phyloP scores from a whole-genome alignment of 2,113 vertebrate species.

The Nothocercus julius region DNA sequence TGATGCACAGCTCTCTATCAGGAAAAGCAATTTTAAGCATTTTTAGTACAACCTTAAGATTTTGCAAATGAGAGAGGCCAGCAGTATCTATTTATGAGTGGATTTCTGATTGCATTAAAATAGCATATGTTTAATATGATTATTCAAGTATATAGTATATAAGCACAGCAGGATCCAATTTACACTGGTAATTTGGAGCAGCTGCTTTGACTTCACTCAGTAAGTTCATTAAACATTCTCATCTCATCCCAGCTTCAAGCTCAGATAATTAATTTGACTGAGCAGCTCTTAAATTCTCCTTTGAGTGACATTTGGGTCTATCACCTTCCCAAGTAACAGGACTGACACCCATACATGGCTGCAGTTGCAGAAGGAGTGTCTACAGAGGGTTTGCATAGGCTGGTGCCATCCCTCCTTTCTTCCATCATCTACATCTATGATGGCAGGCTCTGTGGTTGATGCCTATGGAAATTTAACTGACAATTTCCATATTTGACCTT shows the following conservation, averaged over 20 bases:
- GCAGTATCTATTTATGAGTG: neutral
- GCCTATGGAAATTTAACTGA: neutral
- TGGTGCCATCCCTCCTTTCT: neutral
- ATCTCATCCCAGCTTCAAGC: neutral
- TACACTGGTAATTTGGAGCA: neutral
- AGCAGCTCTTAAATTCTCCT: neutral
- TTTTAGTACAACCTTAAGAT: neutral
- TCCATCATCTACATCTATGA: neutral
- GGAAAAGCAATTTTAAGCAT: neutral
- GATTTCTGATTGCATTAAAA: neutral
- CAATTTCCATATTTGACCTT: neutral
- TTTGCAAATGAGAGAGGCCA: neutral
- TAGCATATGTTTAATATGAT: neutral
- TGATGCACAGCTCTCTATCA: neutral
- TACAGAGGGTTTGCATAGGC: neutral
- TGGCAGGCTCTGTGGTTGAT: neutral
- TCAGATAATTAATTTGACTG: neutral
- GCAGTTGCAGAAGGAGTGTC: neutral
- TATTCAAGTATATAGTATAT: neutral
- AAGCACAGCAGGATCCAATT: neutral
- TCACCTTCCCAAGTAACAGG: neutral
- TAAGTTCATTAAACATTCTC: neutral
- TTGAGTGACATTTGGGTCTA: neutral
- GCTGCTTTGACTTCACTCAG: neutral
- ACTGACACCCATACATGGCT: neutral